Conservation (phyloP, 2,888 invertebrate genomes). For the Elysia crispata region DNA sequence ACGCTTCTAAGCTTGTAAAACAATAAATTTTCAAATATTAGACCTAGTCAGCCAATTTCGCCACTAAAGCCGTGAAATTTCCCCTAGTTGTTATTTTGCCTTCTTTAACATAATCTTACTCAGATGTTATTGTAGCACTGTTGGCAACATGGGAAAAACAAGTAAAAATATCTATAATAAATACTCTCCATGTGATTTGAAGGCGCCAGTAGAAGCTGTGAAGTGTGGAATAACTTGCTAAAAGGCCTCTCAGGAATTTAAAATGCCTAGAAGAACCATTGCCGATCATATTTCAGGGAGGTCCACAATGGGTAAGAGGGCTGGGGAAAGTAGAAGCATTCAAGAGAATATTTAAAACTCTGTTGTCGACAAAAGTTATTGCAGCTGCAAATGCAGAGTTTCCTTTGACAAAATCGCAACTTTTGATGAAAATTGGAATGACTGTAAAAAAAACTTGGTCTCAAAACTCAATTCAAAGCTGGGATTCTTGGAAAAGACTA, state of each 20-base stretch:
- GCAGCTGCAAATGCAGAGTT: slow-evolving; percentile 1
- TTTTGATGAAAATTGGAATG: background rate
- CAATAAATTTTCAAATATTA: too few relatives aligned
- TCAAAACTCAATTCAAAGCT: slow-evolving; percentile 21
- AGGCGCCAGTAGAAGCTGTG: too few relatives aligned
- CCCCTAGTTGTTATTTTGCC: too few relatives aligned
- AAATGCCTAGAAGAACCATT: slow-evolving; percentile 6
- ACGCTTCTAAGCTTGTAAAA: too few relatives aligned
- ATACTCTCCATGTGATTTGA: too few relatives aligned
- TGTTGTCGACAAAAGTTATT: background rate
- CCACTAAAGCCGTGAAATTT: too few relatives aligned
- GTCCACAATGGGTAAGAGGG: background rate
- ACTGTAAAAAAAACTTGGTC: background rate
- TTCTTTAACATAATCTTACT: too few relatives aligned
- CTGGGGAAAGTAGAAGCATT: slow-evolving; percentile 11
- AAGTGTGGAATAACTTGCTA: background rate
- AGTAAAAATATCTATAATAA: too few relatives aligned
- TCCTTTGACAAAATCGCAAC: slow-evolving; percentile 26
- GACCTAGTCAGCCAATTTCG: too few relatives aligned
- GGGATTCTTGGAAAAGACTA: slow-evolving; percentile 29
- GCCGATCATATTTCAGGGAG: slow-evolving; percentile 18
- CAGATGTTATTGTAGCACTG: too few relatives aligned
- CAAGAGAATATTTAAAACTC: slow-evolving; percentile 18
- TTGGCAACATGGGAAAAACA: too few relatives aligned
- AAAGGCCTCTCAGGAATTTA: slow-evolving; percentile 2